Base-by-base conservation (phyloP, 1,140 invertebrate genomes). In the Contarinia nasturtii region DNA sequence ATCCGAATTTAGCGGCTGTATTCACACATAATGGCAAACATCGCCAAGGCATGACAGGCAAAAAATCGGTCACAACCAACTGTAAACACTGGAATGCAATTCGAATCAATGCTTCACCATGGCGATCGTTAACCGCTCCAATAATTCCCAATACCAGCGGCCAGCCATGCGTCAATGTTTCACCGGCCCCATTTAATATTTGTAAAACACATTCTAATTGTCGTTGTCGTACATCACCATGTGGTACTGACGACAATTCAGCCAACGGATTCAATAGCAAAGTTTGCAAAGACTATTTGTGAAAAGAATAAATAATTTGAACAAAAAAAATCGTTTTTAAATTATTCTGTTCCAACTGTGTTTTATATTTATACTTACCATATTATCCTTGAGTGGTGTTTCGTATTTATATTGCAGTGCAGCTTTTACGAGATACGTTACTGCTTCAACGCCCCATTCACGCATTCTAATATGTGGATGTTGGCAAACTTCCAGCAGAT, bases 371-470 rank as follows among this genome's bases (percentile, higher is more conserved):
- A 14, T 14, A 53, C 57, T 53, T 54, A 86, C 84, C 69, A 88
- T 79, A 62, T 90, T 90, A 53, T 88, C 82, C 47, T 83, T 76
- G 2, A 87, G 71, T 2, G 88, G 85, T 50, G 86, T 74, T 27
- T 79, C 76, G 63, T 89, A 86, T 67, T 89, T 86, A 54, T 83
- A 80, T 51, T 85, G 79, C 40, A 97, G 71, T n/a, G 90, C 90
- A 0, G 86, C 81, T 67, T 90, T 88, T 0, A 97, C 89, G 17
- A 98, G 67, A 58, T 88, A 90, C 0, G 93, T 97, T 15, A 98
- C 80, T 2, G 93, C 91, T 67, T 96, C 90, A 1, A 94, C 90
- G 7, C 92, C 93, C 92, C 93, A 98, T 66, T 93, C 90, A 33
- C 94, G 71, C 86, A 98, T 91, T 49, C 86, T 72, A 47, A 87